A percentile compares a stretch with the other conserved stretches of the same genome.
phyloP scores from a whole-genome alignment of 2,888 invertebrate genomes.

The Cheiracanthium punctorium region DNA sequence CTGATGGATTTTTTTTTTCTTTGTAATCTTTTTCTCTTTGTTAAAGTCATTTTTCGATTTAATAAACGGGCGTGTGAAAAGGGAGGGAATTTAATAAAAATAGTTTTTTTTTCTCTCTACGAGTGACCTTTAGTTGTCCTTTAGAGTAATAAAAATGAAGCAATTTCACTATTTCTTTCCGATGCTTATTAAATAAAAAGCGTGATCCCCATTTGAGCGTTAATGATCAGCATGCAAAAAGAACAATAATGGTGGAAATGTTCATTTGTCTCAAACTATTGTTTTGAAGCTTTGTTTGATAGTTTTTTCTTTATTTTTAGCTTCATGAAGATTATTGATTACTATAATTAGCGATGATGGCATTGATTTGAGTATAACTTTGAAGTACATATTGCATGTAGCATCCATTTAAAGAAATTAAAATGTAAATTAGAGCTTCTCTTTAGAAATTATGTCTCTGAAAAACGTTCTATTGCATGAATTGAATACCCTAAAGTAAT shows the following conservation, averaged over 20 bases:
- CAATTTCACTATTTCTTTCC: neutral
- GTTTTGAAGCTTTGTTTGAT: neutral
- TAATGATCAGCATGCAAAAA: neutral
- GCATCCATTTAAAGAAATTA: no score
- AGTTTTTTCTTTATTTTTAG: neutral
- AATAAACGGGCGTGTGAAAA: neutral
- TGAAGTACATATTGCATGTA: no score
- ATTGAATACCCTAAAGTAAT: no score
- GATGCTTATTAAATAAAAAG: neutral
- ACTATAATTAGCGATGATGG: neutral
- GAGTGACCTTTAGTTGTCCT: slow-evolving; percentile 2
- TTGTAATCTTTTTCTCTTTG: neutral
- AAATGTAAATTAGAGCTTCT: no score
- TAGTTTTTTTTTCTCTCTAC: neutral
- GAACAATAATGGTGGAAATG: neutral
- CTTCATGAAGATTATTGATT: neutral
- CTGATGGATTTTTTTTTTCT: neutral
- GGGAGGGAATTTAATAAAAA: neutral
- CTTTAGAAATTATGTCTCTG: no score
- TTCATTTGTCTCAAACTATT: neutral
- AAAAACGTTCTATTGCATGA: no score
- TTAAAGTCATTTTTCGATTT: neutral
- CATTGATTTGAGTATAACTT: no score
- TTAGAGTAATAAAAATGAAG: neutral
- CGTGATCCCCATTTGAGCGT: neutral